These are phyloP conservation scores for Eueides isabella DNA, from an alignment of 1,140 invertebrate genomes.

Conservation along the genomic window DNA sequence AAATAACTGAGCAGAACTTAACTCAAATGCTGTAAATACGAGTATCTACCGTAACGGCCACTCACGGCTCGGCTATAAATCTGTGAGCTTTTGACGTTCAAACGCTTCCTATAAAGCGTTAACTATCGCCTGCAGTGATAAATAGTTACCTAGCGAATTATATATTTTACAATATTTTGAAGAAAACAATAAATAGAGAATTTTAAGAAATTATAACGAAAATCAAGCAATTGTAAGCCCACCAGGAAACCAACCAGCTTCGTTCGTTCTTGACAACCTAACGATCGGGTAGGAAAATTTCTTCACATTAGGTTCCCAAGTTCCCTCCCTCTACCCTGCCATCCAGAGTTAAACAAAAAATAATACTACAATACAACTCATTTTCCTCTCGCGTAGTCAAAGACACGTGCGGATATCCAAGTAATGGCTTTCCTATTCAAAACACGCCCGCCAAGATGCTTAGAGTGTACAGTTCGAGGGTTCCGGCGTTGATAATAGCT, in stretches of 20 bases:
- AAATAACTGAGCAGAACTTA: background rate
- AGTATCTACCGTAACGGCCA: background rate
- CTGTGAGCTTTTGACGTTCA: background rate
- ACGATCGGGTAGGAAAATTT: no score
- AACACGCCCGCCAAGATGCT: conserved; percentile 35
- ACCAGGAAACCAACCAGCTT: no score
- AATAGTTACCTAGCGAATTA: background rate
- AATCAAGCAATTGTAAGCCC: no score
- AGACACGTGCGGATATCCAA: conserved; percentile 3
- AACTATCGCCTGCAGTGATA: background rate
- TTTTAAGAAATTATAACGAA: no score
- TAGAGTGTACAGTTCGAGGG: conserved; percentile 3
- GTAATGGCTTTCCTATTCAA: conserved; percentile 53
- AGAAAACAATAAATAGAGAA: no score
- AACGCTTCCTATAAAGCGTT: background rate
- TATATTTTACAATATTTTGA: no score
- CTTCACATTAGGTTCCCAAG: no score
- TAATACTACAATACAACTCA: background rate
- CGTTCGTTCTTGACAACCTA: no score
- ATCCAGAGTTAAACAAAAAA: no score
- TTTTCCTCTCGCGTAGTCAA: background rate
- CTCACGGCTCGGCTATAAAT: background rate
- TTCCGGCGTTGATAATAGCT: conserved; percentile 45
- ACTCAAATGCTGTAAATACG: background rate
- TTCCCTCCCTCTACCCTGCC: no score